phyloP scores from a whole-genome alignment of 2,113 vertebrate species.

The Chloropsis cyanopogon region DNA sequence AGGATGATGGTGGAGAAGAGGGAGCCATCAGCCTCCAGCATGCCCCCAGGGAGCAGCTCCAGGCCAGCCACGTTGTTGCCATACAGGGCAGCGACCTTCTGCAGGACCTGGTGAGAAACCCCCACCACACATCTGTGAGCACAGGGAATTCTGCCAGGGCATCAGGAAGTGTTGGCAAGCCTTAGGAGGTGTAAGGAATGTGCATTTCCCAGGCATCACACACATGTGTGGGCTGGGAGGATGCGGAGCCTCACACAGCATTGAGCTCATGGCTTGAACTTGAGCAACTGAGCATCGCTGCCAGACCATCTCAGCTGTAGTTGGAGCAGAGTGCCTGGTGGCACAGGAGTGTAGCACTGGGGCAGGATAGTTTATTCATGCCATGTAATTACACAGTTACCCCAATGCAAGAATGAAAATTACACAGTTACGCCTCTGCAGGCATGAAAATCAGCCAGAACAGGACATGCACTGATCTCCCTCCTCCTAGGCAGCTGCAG shows the following conservation, averaged over 20 bases:
- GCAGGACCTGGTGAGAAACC: conserved; percentile 64
- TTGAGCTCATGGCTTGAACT: not conserved
- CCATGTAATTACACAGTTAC: not conserved
- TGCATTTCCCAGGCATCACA: not conserved
- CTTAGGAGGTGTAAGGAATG: not conserved
- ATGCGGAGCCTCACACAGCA: not conserved
- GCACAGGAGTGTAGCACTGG: not conserved
- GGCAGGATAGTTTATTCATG: not conserved
- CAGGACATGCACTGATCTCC: not conserved
- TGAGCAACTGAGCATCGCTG: not conserved
- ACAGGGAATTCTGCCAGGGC: not conserved
- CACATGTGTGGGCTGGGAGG: not conserved
- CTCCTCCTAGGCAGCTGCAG: not conserved
- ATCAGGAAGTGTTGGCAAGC: not conserved
- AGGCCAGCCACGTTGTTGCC: conserved; percentile 72
- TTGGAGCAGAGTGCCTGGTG: not conserved
- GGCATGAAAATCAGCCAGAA: not conserved
- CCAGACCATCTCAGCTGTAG: not conserved
- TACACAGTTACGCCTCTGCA: not conserved
- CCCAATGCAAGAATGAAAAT: not conserved
- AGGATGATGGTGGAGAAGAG: conserved; percentile 83
- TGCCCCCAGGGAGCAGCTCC: conserved; percentile 86
- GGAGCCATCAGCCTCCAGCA: conserved; percentile 75
- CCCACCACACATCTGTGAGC: not conserved
- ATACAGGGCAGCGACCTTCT: conserved; percentile 69